Evolutionary conservation across 2,113 vertebrate species (phyloP), one percentile per base, ranked within the genome.

Genomic region (Lycaon pictus): DNA sequence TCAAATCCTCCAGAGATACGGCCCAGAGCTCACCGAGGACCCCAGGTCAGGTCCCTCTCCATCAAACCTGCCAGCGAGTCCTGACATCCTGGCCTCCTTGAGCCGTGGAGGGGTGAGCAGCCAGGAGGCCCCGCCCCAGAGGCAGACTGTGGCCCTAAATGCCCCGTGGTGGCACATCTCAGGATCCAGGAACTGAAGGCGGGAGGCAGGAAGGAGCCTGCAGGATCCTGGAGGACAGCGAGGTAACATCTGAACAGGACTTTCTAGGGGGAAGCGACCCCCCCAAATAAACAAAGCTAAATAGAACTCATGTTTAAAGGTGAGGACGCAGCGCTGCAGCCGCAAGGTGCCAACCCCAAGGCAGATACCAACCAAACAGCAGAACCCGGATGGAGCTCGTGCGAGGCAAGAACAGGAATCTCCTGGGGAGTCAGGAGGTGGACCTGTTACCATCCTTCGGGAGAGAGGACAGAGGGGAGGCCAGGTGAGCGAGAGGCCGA

Each of bases 301-400:
- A 12, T 3, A 22, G 17, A 37, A 17, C 20, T 29, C 1, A 5
- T 2, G 10, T 56, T 22, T 8, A 16, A 55, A 4, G 15, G 20
- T 13, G 25, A n/a, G 0, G 91, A 7, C 0, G 0, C 13, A 5
- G 5, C 0, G 48, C 3, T 3, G 13, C 1, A 0, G 4, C 4
- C 8, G 0, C 1, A 0, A 9, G 2, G 58, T 6, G 3, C 3
- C 3, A 0, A 25, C 23, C 11, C 25, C 15, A 4, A 13, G 56
- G 65, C 65, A 32, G 58, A n/a, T 27, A 37, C 48, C 0, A 0
- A 4, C 12, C 6, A 20, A 4, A 5, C 27, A 12, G 35, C 32
- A 11, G 17, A 3, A 5, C n/a, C 0, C 2, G 1, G 27, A 10
- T 1, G 1, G 27, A 12, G 1, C 0, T 2, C 0, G 0, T 0